Evolutionary conservation across 2,888 invertebrate genomes (phyloP).

Genomic region (Hyles lineata): DNA sequence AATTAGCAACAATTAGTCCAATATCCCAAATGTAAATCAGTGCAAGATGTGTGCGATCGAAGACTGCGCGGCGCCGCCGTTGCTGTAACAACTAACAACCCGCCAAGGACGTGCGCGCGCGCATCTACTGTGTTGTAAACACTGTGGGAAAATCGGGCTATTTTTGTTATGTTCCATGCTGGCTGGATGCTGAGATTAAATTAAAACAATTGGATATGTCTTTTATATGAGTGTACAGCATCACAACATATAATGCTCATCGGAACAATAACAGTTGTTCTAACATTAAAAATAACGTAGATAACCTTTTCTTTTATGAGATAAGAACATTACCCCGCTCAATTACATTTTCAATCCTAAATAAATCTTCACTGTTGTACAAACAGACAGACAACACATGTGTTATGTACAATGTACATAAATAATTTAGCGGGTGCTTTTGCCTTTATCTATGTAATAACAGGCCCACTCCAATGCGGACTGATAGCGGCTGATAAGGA

Average conservation of each 20-base stretch:
- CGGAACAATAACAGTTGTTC: too few species aligned
- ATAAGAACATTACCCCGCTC: too few species aligned
- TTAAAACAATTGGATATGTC: too few species aligned
- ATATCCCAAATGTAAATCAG: too few species aligned
- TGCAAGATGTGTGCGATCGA: neutral
- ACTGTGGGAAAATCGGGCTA: neutral
- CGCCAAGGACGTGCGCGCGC: neutral
- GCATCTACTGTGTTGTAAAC: neutral
- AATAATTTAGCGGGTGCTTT: slow-evolving; percentile 25
- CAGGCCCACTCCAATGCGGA: slow-evolving; percentile 29
- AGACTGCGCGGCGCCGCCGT: slow-evolving; percentile 15
- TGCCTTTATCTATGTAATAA: slow-evolving; percentile 35
- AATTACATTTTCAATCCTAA: too few species aligned
- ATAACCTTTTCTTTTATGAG: too few species aligned
- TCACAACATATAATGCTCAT: too few species aligned
- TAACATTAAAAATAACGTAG: too few species aligned
- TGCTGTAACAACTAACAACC: neutral
- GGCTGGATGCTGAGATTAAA: neutral
- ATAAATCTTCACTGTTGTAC: neutral
- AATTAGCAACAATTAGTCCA: too few species aligned
- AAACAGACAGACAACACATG: neutral
- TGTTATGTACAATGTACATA: neutral
- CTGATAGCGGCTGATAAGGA: slow-evolving; percentile 20
- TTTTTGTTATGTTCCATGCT: neutral
- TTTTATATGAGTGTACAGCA: too few species aligned